Percentiles rank a stretch among this genome's conserved stretches.
phyloP scores from a whole-genome alignment of 1,140 invertebrate genomes.

The Penaeus vannamei region DNA sequence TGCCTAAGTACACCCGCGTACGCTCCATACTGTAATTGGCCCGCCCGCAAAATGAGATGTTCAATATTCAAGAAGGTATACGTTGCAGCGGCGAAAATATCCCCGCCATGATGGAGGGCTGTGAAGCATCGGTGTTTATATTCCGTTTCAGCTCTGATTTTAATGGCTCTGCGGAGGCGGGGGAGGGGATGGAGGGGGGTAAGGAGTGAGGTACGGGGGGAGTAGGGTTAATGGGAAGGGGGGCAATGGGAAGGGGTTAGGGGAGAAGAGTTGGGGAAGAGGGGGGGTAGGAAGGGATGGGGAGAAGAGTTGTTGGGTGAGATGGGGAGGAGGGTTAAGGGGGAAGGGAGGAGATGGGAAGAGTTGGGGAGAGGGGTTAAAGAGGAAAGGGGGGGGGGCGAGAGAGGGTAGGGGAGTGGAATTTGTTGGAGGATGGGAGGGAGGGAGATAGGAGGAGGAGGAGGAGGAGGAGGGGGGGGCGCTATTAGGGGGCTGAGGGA shows the following conservation, averaged over 20 bases:
- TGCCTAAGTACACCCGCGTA: background rate
- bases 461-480: background rate
- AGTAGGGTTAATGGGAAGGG: background rate
- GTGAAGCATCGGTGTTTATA: constrained; percentile 25
- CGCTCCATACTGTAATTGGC: background rate
- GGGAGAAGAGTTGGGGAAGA: background rate
- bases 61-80: constrained; percentile 35
- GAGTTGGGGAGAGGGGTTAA: background rate
- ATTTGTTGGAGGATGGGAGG: background rate
- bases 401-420: background rate
- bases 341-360: background rate
- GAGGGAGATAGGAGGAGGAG: background rate
- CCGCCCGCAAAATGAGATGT: constrained; percentile 25
- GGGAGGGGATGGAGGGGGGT: background rate
- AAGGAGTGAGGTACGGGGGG: background rate
- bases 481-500: background rate
- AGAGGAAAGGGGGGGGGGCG: background rate
- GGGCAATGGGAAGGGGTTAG: background rate
- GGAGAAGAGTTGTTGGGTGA: background rate
- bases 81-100: constrained; percentile 7
- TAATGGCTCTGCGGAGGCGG: background rate
- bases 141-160: background rate
- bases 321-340: background rate
- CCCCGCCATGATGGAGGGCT: background rate
- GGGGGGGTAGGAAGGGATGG: background rate